These are phyloP conservation scores for Andrena minutula DNA, from an alignment of 2,888 invertebrate species.

Conservation along the genomic window DNA sequence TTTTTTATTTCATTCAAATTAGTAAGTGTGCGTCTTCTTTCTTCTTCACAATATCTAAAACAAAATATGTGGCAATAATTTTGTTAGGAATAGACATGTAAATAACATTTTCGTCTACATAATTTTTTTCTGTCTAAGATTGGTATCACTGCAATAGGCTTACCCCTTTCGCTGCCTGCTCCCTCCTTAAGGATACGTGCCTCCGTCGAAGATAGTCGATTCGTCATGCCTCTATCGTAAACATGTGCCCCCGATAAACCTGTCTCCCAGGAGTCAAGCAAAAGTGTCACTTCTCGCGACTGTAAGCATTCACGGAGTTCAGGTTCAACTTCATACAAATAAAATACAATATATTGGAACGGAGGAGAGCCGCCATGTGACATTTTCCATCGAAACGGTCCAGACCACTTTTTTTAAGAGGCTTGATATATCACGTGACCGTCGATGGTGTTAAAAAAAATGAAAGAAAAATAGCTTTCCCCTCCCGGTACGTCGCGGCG, in stretches of 20 bases:
- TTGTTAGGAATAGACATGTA: too few relatives aligned
- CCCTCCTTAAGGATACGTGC: conserved; percentile 34
- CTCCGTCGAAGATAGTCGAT: conserved; percentile 30
- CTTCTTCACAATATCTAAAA: too few relatives aligned
- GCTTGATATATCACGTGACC: conserved; percentile 8
- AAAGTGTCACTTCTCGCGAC: conserved; percentile 11
- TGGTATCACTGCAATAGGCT: too few relatives aligned
- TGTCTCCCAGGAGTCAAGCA: conserved; percentile 1
- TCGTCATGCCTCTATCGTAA: conserved; percentile 44
- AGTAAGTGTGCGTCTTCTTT: too few relatives aligned
- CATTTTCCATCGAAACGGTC: not conserved
- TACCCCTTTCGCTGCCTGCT: too few relatives aligned
- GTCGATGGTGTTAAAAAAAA: not conserved
- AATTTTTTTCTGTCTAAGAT: too few relatives aligned
- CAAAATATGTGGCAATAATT: too few relatives aligned
- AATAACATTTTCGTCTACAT: too few relatives aligned
- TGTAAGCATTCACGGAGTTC: not conserved
- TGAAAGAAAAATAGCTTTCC: not conserved
- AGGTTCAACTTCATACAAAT: not conserved
- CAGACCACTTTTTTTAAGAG: not conserved
- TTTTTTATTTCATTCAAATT: too few relatives aligned
- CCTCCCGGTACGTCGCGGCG: conserved; percentile 5
- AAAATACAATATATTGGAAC: not conserved
- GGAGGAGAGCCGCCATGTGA: not conserved
- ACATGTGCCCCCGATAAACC: conserved; percentile 34